These are phyloP conservation scores for Geopemphigus sp. DNA, from an alignment of 1,140 invertebrate species.

Conservation along the genomic window DNA sequence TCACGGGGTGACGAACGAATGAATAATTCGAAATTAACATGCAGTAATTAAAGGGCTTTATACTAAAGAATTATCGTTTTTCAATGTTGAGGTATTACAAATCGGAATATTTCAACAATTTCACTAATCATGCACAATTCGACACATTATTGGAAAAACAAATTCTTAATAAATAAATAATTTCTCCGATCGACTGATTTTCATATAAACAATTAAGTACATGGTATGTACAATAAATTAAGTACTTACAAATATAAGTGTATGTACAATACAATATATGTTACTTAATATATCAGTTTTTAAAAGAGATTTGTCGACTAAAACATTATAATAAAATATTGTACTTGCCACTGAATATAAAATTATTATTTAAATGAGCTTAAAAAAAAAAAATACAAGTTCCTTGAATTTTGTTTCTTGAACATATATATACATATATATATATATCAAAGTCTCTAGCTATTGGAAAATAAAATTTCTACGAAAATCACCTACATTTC, in stretches of 20 bases:
- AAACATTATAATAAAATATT: constrained; percentile 42
- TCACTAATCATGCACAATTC: neutral
- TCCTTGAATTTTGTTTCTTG: constrained; percentile 18
- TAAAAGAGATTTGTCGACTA: constrained; percentile 44
- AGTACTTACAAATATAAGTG: constrained; percentile 36
- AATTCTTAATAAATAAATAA: constrained; percentile 3
- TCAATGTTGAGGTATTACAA: constrained; percentile 11
- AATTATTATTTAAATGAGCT: constrained; percentile 33
- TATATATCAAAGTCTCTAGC: no score
- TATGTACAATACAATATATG: constrained; percentile 39
- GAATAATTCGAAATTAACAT: constrained; percentile 42
- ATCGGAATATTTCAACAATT: constrained; percentile 26
- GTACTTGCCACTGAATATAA: constrained; percentile 39
- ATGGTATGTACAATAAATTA: constrained; percentile 45
- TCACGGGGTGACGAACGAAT: neutral
- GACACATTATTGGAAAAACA: neutral
- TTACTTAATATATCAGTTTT: constrained; percentile 30
- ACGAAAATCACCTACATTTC: constrained; percentile 40
- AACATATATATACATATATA: no score
- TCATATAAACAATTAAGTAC: constrained; percentile 33
- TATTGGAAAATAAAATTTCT: constrained; percentile 8
- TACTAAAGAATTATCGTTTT: neutral
- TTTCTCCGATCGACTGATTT: constrained; percentile 13
- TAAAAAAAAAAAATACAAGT: constrained; percentile 5
- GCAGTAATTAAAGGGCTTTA: neutral